phyloP scores from a whole-genome alignment of 2,797 vertebrate species.

The Hippopotamyrus pictus region DNA sequence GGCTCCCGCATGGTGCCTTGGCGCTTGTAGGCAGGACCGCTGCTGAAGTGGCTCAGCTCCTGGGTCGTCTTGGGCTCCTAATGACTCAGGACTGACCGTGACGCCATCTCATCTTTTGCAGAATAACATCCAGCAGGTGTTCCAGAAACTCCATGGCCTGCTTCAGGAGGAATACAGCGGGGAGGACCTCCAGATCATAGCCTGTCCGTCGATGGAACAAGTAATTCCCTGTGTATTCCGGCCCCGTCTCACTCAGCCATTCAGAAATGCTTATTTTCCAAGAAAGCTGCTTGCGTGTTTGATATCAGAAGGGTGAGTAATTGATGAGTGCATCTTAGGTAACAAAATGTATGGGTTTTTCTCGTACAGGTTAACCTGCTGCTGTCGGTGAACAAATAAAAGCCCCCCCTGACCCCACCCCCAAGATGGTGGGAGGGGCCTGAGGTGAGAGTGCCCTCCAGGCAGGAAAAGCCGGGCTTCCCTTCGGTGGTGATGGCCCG shows the following conservation, averaged over 20 bases:
- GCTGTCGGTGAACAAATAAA: constrained; percentile 83
- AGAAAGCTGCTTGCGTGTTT: background rate
- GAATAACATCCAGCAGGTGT: constrained; percentile 95
- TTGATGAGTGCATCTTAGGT: background rate
- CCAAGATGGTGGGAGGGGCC: background rate
- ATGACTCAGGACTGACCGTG: constrained; percentile 1
- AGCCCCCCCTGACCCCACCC: background rate
- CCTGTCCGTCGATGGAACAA: constrained; percentile 85
- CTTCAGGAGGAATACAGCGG: constrained; percentile 89
- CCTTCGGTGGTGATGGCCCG: background rate
- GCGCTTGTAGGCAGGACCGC: background rate
- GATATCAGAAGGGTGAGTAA: background rate
- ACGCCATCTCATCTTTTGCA: constrained; percentile 36
- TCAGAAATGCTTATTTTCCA: background rate
- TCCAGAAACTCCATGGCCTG: constrained; percentile 83
- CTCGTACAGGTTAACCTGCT: constrained; percentile 83
- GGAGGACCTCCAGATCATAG: constrained; percentile 91
- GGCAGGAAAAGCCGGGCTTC: background rate
- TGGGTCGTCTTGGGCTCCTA: background rate
- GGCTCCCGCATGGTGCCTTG: background rate
- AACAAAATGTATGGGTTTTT: background rate
- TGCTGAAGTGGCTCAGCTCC: background rate
- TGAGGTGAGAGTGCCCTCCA: background rate
- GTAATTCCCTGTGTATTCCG: constrained; percentile 39
- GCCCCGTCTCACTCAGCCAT: background rate